Evolutionary conservation across 2,797 vertebrate species (phyloP), one percentile per base, ranked within the genome.

Genomic region (Malacoctenus gilli): DNA sequence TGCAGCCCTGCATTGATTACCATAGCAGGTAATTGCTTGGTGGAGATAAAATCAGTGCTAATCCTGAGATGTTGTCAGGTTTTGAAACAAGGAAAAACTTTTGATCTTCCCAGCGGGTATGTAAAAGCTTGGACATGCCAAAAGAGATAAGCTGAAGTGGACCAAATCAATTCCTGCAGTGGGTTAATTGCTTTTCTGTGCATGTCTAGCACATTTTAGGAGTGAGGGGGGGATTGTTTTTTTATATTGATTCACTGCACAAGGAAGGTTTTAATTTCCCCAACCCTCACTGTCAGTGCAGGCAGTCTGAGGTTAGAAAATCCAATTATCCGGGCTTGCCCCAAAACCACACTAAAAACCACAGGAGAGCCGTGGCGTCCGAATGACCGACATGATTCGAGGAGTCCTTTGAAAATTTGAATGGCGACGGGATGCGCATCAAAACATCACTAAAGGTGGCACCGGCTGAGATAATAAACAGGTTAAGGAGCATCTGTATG

Each of bases 161-260:
- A 78, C 69, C 51, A 58, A 87, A 85, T 87, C 86, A 86, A 85
- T 85, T 84, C 50, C 48, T 53, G 79, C 72, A 69, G 68, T 76
- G 80, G 78, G 81, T 84, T 86, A 86, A 89, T 86, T 84, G 79
- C 79, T 84, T 82, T 84, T 77, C 80, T 66, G 44, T 75, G 78
- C 83, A 83, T 80, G 66, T 77, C 62, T 75, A 54, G 77, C 83
- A 78, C 69, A 77, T 81, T 82, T 75, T 62, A 54, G 67, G 65
- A 63, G 59, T 57, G 56, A 65, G 28, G 13, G 39, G 52, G 67
- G 52, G 67, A 57, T 68, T 79, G 76, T 83, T 79, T 80, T 79
- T 80, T 72, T 43, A 55, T 75, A 87, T 87, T 81, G 84, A 89
- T 87, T 85, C 53, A 72, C 59, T 60, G 66, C 69, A 80, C 43